Evolutionary conservation across 1,140 invertebrate genomes (phyloP).

Genomic region (Melitaea cinxia): DNA sequence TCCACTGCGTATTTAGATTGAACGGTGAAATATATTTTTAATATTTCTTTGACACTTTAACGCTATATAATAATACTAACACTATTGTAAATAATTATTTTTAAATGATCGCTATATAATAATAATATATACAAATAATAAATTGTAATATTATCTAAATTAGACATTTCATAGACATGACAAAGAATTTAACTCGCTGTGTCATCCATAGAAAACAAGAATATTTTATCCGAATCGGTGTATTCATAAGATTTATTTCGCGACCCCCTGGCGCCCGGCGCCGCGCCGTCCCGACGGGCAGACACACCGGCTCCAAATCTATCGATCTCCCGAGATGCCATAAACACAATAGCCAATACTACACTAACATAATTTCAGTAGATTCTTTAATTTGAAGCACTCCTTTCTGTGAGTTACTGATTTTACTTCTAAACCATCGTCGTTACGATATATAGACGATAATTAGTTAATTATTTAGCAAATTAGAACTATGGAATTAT

Average conservation of each 20-base stretch:
- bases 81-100: no score
- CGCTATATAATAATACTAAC: no score
- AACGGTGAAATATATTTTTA: no score
- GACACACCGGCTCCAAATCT: constrained; percentile 52
- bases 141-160: not conserved
- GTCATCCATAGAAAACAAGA: constrained; percentile 21
- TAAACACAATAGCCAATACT: constrained; percentile 31
- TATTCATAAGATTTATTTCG: constrained; percentile 57
- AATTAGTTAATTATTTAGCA: not conserved
- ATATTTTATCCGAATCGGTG: constrained; percentile 38
- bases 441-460: no score
- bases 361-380: constrained; percentile 28
- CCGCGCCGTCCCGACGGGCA: constrained; percentile 68
- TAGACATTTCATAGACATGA: not conserved
- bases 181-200: constrained; percentile 10
- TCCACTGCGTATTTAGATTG: no score
- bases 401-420: not conserved
- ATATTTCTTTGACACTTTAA: no score
- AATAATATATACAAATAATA: not conserved
- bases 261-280: constrained; percentile 71
- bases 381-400: not conserved
- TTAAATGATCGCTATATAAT: no score
- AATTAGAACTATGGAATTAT: no score
- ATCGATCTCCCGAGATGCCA: constrained; percentile 62
- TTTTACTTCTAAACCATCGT: not conserved